Conservation (phyloP, 2,797 vertebrate genomes). For the Alauda arvensis region DNA sequence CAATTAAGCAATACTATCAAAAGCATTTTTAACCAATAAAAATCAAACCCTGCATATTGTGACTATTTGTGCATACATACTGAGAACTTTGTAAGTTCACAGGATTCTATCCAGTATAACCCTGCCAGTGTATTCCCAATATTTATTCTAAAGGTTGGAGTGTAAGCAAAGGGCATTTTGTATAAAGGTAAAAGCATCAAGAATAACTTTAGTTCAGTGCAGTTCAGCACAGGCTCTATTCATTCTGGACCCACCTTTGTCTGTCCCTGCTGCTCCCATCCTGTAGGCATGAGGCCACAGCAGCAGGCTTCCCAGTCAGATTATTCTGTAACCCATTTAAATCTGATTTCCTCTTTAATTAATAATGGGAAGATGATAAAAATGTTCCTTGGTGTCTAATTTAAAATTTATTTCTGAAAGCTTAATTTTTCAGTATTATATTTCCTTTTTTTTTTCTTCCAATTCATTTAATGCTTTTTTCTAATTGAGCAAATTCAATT, state of each 20-base stretch:
- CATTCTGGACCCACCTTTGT: neutral
- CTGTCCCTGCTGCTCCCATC: neutral
- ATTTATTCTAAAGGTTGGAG: neutral
- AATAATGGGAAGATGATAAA: neutral
- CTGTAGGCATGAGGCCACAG: neutral
- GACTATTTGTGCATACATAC: neutral
- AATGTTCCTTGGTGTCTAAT: neutral
- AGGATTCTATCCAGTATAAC: neutral
- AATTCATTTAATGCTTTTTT: neutral
- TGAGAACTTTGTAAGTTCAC: neutral
- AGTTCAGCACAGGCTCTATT: too few species aligned
- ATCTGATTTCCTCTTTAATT: neutral
- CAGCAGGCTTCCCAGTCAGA: neutral
- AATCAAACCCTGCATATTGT: conserved; percentile 2
- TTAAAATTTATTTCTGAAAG: conserved; percentile 11
- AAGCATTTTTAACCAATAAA: conserved; percentile 52
- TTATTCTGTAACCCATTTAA: neutral
- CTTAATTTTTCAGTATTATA: conserved; percentile 3
- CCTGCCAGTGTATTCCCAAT: neutral
- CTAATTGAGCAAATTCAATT: conserved; percentile 42
- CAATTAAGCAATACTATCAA: conserved; percentile 35
- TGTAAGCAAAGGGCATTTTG: neutral
- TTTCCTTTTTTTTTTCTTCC: neutral
- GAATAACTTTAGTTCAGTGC: neutral
- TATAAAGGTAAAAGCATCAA: neutral